These are phyloP conservation scores for Nomada flava DNA, from an alignment of 2,888 invertebrate species.

Conservation along the genomic window DNA sequence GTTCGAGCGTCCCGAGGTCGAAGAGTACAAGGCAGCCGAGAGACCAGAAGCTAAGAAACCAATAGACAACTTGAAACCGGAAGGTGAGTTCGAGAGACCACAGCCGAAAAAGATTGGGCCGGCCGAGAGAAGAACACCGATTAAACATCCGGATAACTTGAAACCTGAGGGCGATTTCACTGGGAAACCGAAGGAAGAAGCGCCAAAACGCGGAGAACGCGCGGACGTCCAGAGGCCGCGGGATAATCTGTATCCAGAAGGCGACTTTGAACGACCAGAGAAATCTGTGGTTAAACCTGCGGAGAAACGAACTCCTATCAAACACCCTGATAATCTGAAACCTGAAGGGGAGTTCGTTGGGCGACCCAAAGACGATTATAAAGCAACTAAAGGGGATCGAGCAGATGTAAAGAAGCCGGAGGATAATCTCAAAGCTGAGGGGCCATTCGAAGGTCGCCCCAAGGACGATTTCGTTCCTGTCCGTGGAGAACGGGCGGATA, in stretches of 20 bases:
- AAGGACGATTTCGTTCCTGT: constrained; percentile 77
- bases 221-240: constrained; percentile 82
- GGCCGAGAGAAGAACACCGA: constrained; percentile 84
- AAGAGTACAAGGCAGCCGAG: constrained; percentile 76
- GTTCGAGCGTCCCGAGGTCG: constrained; percentile 85
- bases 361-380: constrained; percentile 80
- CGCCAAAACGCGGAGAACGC: constrained; percentile 79
- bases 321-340: constrained; percentile 85
- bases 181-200: constrained; percentile 81
- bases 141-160: constrained; percentile 83
- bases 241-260: constrained; percentile 83
- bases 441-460: constrained; percentile 85
- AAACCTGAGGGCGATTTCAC: constrained; percentile 85
- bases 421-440: constrained; percentile 87
- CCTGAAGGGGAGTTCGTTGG: constrained; percentile 85
- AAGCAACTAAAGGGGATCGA: constrained; percentile 80
- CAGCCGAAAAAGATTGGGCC: constrained; percentile 83
- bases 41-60: constrained; percentile 85
- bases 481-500: constrained; percentile 80
- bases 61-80: constrained; percentile 78
- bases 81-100: constrained; percentile 83
- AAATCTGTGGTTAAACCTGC: constrained; percentile 82
- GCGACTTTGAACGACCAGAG: constrained; percentile 83
- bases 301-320: constrained; percentile 76
- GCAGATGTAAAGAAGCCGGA: constrained; percentile 82